Base-by-base conservation (phyloP, 2,888 invertebrate genomes). In the Adela reaumurella region DNA sequence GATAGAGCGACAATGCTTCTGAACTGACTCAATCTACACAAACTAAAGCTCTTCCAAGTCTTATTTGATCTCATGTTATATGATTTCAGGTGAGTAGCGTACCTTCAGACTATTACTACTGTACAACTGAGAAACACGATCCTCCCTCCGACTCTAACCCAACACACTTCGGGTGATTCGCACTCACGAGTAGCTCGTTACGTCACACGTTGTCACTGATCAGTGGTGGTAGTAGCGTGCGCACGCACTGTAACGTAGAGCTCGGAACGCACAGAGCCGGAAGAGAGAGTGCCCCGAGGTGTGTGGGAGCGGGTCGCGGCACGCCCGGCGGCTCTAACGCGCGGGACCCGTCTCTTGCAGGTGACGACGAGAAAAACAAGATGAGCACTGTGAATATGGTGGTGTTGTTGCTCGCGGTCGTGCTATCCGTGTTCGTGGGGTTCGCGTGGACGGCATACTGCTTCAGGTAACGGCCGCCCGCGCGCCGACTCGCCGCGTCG, bases 371-470 rank as follows among this genome's bases (percentile, higher is more conserved):
- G 80, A 83, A 85, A 69, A 85, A 88, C 83, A 89, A 89, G 83
- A 86, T 93, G 84, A 92, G 90, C 85, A 92, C 92, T 70, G 84
- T 91, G 80, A 83, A 84, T 74, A 89, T 94, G 92, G 94, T 94
- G 83, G 84, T 93, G 84, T 89, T 94, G 82, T 88, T 94, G 85
- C 90, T 93, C 77, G 88, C 88, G 77, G 91, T 92, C 81, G 92
- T 94, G 81, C 92, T 89, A 77, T 88, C 88, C 77, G 93, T 94
- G 88, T 94, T 94, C 92, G 88, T 93, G 87, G 90, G 90, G 87
- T 94, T 94, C 87, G 92, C 94, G 81, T 86, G 91, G 83, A 85
- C 91, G 87, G 94, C 94, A 79, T 89, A 90, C 86, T 93, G 93
- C 87, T 94, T 92, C 92, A 94, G 94, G 94, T 94, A 78, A 73